Percentiles rank a stretch among this genome's conserved stretches.
Evolutionary conservation across 2,113 vertebrate genomes (phyloP).

Genomic region (Hiodon tergisus): DNA sequence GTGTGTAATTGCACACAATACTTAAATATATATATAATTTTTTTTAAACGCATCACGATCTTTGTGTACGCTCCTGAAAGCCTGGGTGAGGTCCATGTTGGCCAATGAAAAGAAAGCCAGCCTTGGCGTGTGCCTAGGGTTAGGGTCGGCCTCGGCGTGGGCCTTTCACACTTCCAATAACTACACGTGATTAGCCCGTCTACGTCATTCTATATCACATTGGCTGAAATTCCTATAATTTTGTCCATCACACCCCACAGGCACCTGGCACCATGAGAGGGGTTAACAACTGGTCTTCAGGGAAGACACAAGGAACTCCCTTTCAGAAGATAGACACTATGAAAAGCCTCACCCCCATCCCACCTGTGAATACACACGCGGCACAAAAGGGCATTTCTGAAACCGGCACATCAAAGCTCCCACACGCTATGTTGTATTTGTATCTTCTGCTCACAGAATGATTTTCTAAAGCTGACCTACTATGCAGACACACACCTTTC

Average conservation of each 20-base stretch:
- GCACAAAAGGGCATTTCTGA: slow-evolving; percentile 6
- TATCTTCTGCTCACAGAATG: not conserved
- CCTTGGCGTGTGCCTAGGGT: no score
- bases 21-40: no score
- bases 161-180: no score
- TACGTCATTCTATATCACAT: no score
- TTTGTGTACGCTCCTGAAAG: no score
- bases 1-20: no score
- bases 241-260: not conserved
- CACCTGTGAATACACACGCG: not conserved
- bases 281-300: not conserved
- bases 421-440: not conserved
- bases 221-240: no score
- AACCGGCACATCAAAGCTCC: slow-evolving; percentile 12
- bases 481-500: not conserved
- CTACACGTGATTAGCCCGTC: no score
- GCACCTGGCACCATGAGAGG: not conserved
- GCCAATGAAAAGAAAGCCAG: no score
- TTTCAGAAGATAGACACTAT: not conserved
- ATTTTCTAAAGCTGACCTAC: slow-evolving; percentile 17
- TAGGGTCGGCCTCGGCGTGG: no score
- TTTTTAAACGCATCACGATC: no score
- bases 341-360: slow-evolving; percentile 13
- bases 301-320: slow-evolving; percentile 2
- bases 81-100: no score